These are phyloP conservation scores for Eustalomyia histrio DNA, from an alignment of 2,888 invertebrate genomes.

Conservation along the genomic window DNA sequence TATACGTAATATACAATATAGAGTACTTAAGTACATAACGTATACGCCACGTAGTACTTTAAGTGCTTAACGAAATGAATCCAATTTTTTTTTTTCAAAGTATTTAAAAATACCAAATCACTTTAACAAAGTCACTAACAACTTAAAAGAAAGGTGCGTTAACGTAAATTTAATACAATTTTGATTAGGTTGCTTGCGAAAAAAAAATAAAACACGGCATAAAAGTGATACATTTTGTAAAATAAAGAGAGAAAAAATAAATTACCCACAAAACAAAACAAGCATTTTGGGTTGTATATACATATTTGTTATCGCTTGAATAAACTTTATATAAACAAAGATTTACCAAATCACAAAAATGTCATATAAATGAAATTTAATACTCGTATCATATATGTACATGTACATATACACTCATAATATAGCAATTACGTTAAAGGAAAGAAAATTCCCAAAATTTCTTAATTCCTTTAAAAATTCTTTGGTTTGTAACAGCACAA, in stretches of 20 bases:
- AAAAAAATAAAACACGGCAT: background rate
- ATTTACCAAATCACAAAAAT: background rate
- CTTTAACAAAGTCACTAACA: background rate
- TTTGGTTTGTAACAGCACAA: background rate
- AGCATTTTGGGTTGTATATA: background rate
- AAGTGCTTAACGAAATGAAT: background rate
- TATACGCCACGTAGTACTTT: too few species aligned
- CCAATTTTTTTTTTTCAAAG: too few species aligned
- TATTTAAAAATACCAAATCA: background rate
- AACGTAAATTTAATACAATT: conserved; percentile 38
- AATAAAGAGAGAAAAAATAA: background rate
- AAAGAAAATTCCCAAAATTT: background rate
- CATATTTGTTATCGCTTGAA: background rate
- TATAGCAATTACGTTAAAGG: background rate
- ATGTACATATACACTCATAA: too few species aligned
- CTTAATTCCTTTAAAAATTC: background rate
- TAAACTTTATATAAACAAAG: background rate
- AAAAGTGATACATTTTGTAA: background rate
- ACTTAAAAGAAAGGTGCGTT: conserved; percentile 18
- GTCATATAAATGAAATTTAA: background rate
- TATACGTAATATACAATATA: too few species aligned
- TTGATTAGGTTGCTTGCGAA: conserved; percentile 22
- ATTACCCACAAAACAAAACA: background rate
- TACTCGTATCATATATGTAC: background rate
- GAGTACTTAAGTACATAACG: too few species aligned